Base-by-base conservation (phyloP, 2,113 vertebrate genomes). In the Phaethornis superciliosus region DNA sequence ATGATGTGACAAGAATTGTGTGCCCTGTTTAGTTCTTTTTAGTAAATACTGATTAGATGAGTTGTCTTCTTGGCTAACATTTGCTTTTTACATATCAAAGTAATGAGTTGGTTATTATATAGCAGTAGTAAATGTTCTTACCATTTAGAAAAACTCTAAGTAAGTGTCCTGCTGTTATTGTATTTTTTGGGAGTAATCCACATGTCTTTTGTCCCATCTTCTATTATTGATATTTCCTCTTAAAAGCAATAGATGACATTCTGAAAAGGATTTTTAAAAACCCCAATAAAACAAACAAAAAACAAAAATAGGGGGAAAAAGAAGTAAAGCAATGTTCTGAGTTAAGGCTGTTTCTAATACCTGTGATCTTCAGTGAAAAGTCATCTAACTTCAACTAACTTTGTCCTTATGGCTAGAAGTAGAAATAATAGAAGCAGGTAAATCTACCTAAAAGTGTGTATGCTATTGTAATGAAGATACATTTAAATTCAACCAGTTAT, bases 151-250 rank as follows among this genome's bases (percentile, higher is more conserved):
- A 35, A 0, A 5, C 0, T 3, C 5, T 76, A 42, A 81, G 18
- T 64, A 74, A 37, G 35, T 56, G 4, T 47, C 3, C 4, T 19
- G 11, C 24, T 0, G 1, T 42, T 72, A 22, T 19, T 2, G 16
- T 77, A 23, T 80, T 40, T 19, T 76, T 7, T 82, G 37, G 10
- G 22, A 89, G 9, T 62, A 85, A 56, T 64, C 35, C 6, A 3
- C 42, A 0, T 67, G 12, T 64, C 24, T 88, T 86, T 54, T 79
- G 15, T 37, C 19, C 7, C 3, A 3, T 46, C 10, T 1, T 35
- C 4, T 64, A 1, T 69, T 49, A 30, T 4, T 33, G 15, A 26
- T 83, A 24, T 2, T 85, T 28, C 40, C 8, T 3, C 84, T 46
- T 88, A 77, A 89, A 64, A 15, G 10, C 15, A 18, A 5, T 10